phyloP scores from a whole-genome alignment of 2,888 invertebrate genomes.

The Acanthopleura granulata region DNA sequence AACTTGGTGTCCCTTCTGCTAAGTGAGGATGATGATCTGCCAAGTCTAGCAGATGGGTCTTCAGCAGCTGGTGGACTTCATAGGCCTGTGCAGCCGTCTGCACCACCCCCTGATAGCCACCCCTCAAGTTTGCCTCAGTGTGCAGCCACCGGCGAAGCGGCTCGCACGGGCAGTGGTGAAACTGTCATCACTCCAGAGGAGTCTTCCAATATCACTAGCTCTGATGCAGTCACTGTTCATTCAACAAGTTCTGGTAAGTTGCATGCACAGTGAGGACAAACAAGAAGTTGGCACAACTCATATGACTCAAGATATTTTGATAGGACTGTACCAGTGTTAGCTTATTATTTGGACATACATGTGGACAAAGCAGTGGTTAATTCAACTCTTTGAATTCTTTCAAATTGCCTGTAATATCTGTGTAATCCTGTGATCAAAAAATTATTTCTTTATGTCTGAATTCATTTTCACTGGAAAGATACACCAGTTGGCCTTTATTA shows the following conservation, averaged over 20 bases:
- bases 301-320: no score
- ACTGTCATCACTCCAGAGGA: slow-evolving; percentile 49
- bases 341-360: no score
- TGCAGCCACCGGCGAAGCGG: background rate
- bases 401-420: no score
- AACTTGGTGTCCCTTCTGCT: slow-evolving; percentile 43
- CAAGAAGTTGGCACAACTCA: no score
- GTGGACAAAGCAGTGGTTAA: background rate
- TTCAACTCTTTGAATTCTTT: no score
- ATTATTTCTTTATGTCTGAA: no score
- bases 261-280: background rate
- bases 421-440: no score
- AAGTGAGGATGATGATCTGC: slow-evolving; percentile 30
- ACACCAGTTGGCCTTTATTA: no score
- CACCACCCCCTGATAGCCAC: slow-evolving; percentile 20
- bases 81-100: slow-evolving; percentile 17
- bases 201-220: slow-evolving; percentile 53
- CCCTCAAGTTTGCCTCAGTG: slow-evolving; percentile 19
- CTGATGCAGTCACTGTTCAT: slow-evolving; percentile 54
- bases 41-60: background rate
- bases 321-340: no score
- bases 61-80: slow-evolving; percentile 17
- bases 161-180: slow-evolving; percentile 23
- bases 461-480: no score
- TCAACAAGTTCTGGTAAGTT: slow-evolving; percentile 44